phyloP scores from a whole-genome alignment of 2,797 vertebrate genomes.

The Labeo calbasu region DNA sequence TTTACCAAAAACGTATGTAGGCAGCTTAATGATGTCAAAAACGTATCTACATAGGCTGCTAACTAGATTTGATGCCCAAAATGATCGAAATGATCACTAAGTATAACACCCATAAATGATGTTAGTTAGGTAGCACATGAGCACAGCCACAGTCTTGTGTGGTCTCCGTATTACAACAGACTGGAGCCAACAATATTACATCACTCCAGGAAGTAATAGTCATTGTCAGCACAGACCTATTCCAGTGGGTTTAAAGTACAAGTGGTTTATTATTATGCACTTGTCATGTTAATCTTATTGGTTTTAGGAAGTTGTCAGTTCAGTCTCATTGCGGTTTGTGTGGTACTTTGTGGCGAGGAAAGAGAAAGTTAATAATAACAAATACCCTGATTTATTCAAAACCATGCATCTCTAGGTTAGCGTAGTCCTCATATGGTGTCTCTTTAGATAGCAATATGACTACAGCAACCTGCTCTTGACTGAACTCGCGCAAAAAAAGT shows the following conservation, averaged over 20 bases:
- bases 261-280: not conserved
- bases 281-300: constrained; percentile 13
- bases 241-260: constrained; percentile 17
- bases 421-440: not conserved
- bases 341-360: not conserved
- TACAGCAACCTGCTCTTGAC: constrained; percentile 20
- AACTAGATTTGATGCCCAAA: not conserved
- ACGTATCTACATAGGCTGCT: not conserved
- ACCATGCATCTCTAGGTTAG: not conserved
- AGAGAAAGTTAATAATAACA: not conserved
- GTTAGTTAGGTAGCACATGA: not conserved
- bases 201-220: constrained; percentile 33
- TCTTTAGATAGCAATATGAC: constrained; percentile 2
- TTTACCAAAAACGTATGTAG: not conserved
- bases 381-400: constrained; percentile 5
- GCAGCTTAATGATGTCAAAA: not conserved
- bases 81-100: not conserved
- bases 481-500: not conserved
- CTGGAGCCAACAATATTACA: not conserved
- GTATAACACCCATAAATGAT: not conserved
- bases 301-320: not conserved
- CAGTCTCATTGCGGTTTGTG: not conserved
- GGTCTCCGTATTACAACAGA: constrained; percentile 13
- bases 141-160: not conserved
- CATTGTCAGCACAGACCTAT: not conserved